phyloP scores from a whole-genome alignment of 2,113 vertebrate genomes.

The Silurus meridionalis region DNA sequence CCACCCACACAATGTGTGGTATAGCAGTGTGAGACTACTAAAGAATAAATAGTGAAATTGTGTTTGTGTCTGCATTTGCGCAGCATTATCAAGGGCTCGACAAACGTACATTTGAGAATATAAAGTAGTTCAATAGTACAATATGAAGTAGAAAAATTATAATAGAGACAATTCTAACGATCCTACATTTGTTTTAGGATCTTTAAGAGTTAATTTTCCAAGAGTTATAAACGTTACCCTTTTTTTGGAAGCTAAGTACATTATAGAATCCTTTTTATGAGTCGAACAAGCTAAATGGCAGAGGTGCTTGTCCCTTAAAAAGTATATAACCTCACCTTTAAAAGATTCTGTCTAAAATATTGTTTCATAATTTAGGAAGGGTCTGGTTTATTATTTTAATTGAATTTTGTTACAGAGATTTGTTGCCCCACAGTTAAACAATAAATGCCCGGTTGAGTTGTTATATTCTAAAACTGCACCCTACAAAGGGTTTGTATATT shows the following conservation, averaged over 20 bases:
- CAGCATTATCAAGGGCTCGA: too few relatives aligned
- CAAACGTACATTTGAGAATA: too few relatives aligned
- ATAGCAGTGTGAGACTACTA: too few relatives aligned
- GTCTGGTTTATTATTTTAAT: background rate
- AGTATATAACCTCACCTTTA: background rate
- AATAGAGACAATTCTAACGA: background rate
- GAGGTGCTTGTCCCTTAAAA: background rate
- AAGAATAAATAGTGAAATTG: too few relatives aligned
- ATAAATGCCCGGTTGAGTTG: background rate
- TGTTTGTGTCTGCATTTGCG: too few relatives aligned
- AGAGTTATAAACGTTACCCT: background rate
- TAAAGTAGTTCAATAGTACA: too few relatives aligned
- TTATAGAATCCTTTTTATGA: background rate
- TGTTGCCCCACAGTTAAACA: background rate
- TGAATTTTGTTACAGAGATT: background rate
- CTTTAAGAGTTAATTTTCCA: background rate
- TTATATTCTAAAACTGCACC: background rate
- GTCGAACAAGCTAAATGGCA: background rate
- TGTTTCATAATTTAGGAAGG: background rate
- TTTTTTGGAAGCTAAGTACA: background rate
- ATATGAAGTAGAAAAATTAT: too few relatives aligned
- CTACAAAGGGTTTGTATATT: background rate
- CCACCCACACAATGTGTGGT: too few relatives aligned
- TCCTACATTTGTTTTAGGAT: background rate
- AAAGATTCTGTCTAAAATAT: background rate